Percentiles rank a stretch among this genome's conserved stretches.
Evolutionary conservation across 2,797 vertebrate species (phyloP).

Genomic region (Monodelphis domestica): DNA sequence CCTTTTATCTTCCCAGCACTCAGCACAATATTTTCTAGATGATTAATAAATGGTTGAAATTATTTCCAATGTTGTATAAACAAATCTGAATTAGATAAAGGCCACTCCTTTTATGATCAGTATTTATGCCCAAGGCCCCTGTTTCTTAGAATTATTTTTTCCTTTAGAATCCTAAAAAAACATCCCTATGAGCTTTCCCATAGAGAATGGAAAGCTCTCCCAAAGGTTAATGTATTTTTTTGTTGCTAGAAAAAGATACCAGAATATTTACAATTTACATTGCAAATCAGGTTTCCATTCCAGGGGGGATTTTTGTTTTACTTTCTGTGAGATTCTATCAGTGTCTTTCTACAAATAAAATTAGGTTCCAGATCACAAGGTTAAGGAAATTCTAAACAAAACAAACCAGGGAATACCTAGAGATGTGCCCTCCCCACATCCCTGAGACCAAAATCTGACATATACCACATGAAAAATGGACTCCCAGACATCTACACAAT

Average conservation of each 20-base stretch:
- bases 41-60: neutral
- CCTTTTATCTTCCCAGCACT: neutral
- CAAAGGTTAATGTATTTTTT: slow-evolving; percentile 12
- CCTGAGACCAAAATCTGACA: neutral
- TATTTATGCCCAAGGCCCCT: neutral
- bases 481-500: neutral
- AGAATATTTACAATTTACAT: slow-evolving; percentile 49
- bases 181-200: slow-evolving; percentile 1
- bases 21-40: neutral
- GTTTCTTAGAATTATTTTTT: neutral
- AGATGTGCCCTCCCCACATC: neutral
- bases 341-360: slow-evolving; percentile 57
- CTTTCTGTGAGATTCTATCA: slow-evolving; percentile 60
- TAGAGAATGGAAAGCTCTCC: slow-evolving; percentile 32
- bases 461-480: too few relatives aligned
- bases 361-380: slow-evolving; percentile 3
- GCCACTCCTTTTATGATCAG: neutral
- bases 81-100: neutral
- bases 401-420: neutral
- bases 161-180: neutral
- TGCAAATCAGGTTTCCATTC: slow-evolving; percentile 40
- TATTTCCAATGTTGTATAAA: neutral
- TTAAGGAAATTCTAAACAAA: neutral
- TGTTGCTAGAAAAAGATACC: slow-evolving; percentile 62
- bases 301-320: slow-evolving; percentile 43